Percentiles rank a stretch among this genome's conserved stretches.
phyloP scores from a whole-genome alignment of 1,140 invertebrate genomes.

The Drosophila suzukii region DNA sequence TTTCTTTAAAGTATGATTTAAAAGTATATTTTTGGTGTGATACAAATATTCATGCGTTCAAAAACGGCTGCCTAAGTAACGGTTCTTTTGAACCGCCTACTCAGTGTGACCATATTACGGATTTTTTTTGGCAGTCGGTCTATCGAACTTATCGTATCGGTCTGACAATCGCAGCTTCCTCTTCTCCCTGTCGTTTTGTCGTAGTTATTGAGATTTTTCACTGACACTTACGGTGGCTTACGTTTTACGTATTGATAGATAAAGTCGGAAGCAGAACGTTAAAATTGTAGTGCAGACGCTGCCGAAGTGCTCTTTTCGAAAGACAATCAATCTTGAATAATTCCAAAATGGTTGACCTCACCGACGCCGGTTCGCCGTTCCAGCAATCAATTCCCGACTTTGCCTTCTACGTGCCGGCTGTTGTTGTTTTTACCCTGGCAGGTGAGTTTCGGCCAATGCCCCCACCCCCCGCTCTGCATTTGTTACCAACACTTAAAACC shows the following conservation, averaged over 20 bases:
- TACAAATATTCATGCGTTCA: too few species aligned
- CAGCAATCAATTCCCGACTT: constrained; percentile 92
- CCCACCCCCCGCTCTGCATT: background rate
- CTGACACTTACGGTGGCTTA: too few species aligned
- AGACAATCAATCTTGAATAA: constrained; percentile 16
- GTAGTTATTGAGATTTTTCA: constrained; percentile 40
- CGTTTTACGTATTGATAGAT: constrained; percentile 30
- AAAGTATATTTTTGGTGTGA: too few species aligned
- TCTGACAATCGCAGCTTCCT: constrained; percentile 32
- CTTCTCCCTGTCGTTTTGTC: constrained; percentile 23
- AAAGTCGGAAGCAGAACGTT: constrained; percentile 34
- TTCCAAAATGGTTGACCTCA: constrained; percentile 87
- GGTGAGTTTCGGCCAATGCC: constrained; percentile 85
- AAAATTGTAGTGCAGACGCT: constrained; percentile 16
- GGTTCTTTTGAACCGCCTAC: too few species aligned
- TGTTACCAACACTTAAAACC: background rate
- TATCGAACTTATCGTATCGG: background rate
- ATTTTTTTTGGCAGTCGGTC: background rate
- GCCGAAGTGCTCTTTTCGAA: constrained; percentile 14
- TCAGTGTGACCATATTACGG: background rate
- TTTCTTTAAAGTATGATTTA: too few species aligned
- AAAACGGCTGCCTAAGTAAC: too few species aligned
- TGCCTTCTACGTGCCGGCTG: constrained; percentile 91
- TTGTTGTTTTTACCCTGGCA: constrained; percentile 89
- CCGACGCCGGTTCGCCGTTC: constrained; percentile 85